These are phyloP conservation scores for Cinara cedri DNA, from an alignment of 2,888 invertebrate species.

Conservation along the genomic window DNA sequence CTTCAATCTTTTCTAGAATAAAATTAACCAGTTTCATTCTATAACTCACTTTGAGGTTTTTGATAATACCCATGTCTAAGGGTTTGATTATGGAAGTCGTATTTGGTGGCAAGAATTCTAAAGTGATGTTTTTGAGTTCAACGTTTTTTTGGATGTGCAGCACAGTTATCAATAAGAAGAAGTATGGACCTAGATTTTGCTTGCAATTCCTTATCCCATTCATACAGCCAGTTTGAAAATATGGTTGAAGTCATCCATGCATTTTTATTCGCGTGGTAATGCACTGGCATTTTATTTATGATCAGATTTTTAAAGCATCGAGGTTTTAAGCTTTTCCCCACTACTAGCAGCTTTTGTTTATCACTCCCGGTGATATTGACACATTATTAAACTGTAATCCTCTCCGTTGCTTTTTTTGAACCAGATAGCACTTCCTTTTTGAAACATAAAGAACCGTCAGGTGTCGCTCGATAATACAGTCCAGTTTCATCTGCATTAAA, in stretches of 20 bases:
- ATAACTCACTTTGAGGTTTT: not conserved
- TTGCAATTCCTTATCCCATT: not conserved
- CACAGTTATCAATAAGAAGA: not conserved
- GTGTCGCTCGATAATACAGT: conserved; percentile 33
- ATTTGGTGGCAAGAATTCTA: conserved; percentile 10
- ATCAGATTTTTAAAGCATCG: not conserved
- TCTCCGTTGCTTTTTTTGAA: conserved; percentile 18
- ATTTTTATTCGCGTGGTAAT: conserved; percentile 1
- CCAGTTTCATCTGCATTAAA: conserved; percentile 27
- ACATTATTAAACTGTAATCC: conserved; percentile 20
- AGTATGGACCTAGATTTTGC: not conserved
- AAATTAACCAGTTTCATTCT: conserved; percentile 6
- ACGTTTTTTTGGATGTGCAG: conserved; percentile 13
- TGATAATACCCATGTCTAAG: not conserved
- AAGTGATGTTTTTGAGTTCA: not conserved
- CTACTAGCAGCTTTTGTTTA: conserved; percentile 27
- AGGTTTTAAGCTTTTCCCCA: conserved; percentile 22
- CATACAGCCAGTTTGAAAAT: not conserved
- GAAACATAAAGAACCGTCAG: conserved; percentile 20
- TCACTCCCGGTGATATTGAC: conserved; percentile 20
- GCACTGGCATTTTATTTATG: not conserved
- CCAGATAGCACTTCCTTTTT: not conserved
- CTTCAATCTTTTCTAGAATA: not conserved
- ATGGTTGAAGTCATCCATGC: not conserved
- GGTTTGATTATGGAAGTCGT: not conserved